phyloP scores from a whole-genome alignment of 2,888 invertebrate species.

The Endomychus coccineus region DNA sequence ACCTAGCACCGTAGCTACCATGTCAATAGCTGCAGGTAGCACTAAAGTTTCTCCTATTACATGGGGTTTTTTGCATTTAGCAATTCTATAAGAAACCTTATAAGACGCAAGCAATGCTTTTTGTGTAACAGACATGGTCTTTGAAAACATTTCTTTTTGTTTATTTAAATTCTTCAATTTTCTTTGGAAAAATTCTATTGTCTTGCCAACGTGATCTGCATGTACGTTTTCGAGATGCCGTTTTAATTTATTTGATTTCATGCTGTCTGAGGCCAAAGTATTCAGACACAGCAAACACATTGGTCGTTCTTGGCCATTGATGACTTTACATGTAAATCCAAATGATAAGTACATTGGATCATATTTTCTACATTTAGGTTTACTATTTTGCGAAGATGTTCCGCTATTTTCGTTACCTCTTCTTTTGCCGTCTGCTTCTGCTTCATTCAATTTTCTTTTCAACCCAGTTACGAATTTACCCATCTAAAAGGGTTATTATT shows the following conservation, averaged over 20 bases:
- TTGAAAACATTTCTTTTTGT: slow-evolving; percentile 11
- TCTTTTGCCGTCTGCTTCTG: slow-evolving; percentile 12
- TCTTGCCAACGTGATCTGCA: slow-evolving; percentile 4
- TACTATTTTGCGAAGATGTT: no score
- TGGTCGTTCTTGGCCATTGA: slow-evolving; percentile 19
- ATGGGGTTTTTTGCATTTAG: slow-evolving; percentile 18
- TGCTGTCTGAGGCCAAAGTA: slow-evolving; percentile 18
- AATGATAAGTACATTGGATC: slow-evolving; percentile 15
- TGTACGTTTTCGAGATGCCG: slow-evolving; percentile 18
- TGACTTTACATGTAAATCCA: slow-evolving; percentile 17
- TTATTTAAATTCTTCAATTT: slow-evolving; percentile 14
- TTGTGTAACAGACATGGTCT: slow-evolving; percentile 12
- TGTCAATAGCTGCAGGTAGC: slow-evolving; percentile 6
- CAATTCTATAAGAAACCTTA: slow-evolving; percentile 17
- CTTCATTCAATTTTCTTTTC: slow-evolving; percentile 13
- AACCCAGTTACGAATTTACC: slow-evolving; percentile 14
- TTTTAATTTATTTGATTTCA: slow-evolving; percentile 19
- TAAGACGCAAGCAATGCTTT: slow-evolving; percentile 17
- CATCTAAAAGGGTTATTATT: slow-evolving; percentile 13
- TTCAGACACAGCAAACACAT: slow-evolving; percentile 23
- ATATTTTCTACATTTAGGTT: slow-evolving; percentile 10
- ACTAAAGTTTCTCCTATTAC: slow-evolving; percentile 15
- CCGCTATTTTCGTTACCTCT: slow-evolving; percentile 4
- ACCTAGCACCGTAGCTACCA: slow-evolving; percentile 2
- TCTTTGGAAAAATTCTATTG: neutral